Conservation (phyloP, 2,113 vertebrate species). For the Ptilorrhoa leucosticta region DNA sequence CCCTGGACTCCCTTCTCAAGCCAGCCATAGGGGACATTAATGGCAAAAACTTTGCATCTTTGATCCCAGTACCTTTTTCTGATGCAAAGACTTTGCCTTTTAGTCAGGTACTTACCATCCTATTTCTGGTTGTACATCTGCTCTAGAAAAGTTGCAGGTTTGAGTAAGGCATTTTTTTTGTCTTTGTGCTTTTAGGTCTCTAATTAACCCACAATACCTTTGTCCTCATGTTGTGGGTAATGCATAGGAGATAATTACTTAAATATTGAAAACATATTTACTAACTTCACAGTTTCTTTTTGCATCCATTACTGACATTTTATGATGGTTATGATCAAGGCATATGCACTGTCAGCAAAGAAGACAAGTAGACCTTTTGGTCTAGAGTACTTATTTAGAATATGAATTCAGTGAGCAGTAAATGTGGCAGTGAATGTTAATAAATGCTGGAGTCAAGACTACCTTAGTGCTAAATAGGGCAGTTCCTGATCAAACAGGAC, state of each 20-base stretch:
- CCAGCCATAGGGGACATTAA: neutral
- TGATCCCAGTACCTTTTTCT: neutral
- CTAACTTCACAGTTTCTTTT: conserved; percentile 23
- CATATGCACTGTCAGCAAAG: conserved; percentile 42
- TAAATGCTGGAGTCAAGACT: neutral
- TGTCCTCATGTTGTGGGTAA: neutral
- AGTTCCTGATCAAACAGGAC: neutral
- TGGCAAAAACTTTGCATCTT: neutral
- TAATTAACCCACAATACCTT: neutral
- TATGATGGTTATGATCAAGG: conserved; percentile 51
- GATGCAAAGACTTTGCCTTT: neutral
- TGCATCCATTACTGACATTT: conserved; percentile 25
- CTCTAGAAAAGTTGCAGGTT: neutral
- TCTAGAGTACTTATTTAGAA: conserved; percentile 30
- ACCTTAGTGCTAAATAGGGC: neutral
- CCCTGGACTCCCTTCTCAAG: neutral
- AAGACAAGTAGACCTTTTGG: conserved; percentile 33
- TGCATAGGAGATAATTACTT: neutral
- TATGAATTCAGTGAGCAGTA: conserved; percentile 57
- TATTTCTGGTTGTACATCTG: neutral
- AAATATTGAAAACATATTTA: conserved; percentile 11
- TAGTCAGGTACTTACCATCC: neutral
- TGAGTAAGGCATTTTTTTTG: neutral
- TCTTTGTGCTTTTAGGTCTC: neutral
- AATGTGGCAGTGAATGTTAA: conserved; percentile 34